Evolutionary conservation across 2,113 vertebrate genomes (phyloP), one percentile per base, ranked within the genome.

Genomic region (Tyto alba): DNA sequence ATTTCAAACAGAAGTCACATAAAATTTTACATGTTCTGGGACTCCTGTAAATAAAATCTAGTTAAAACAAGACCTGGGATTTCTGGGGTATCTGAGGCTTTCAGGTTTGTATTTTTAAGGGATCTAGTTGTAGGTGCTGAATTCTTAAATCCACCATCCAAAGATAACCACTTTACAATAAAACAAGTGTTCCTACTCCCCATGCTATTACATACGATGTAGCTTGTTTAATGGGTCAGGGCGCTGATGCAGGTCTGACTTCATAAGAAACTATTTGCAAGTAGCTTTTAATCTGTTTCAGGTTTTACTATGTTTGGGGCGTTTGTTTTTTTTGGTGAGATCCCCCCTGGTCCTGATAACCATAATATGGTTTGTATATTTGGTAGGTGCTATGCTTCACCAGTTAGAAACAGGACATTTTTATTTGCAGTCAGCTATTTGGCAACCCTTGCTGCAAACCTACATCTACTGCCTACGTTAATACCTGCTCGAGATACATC

Each of bases 241-340:
- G 38, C 13, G 7, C 7, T 76, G 19, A 43, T 38, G 21, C 6
- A 57, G 0, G 0, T 48, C 50, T 26, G 34, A 55, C 7, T 40
- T 63, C 3, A 32, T 40, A 59, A 50, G 26, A 74, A 81, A 60
- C 1, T 30, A 16, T 22, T 72, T 36, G 7, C n/a, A 72, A 75
- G 7, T 59, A 17, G 1, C 4, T 68, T 87, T 71, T 67, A 63
- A 75, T 12, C 2, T 30, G 2, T 59, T 89, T 47, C 7, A n/a
- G 17, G 8, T 29, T 80, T 86, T 80, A 60, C 8, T 59, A 13
- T 25, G 12, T 60, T 80, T 47, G 4, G 19, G 10, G 1, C n/a
- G n/a, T n/a, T n/a, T n/a, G n/a, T 1, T 2, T 43, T 45, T 22
- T 79, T 56, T 32, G 1, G 4, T 9, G 56, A 67, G 10, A 36